Evolutionary conservation across 2,113 vertebrate genomes (phyloP).

Genomic region (Petrocephalus zakoni): DNA sequence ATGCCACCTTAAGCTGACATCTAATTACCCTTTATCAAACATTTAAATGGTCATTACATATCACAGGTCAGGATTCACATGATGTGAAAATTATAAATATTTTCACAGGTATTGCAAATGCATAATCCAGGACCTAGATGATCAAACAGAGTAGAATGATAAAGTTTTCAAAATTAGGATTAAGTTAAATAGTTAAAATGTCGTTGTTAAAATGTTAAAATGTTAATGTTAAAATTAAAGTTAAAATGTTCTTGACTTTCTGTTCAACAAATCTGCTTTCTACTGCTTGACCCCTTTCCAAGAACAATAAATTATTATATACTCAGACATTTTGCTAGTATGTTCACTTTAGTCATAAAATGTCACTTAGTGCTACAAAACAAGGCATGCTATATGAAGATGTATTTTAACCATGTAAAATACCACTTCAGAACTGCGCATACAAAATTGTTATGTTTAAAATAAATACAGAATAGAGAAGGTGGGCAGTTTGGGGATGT

Average conservation of each 20-base stretch:
- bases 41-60: not conserved
- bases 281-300: slow-evolving; percentile 41
- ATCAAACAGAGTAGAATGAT: not conserved
- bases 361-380: slow-evolving; percentile 42
- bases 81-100: not conserved
- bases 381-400: not conserved
- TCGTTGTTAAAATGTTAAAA: no score
- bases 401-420: not conserved
- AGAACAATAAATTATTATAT: slow-evolving; percentile 61
- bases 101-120: not conserved
- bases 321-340: slow-evolving; percentile 59
- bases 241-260: not conserved
- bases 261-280: not conserved
- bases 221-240: no score
- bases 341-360: slow-evolving; percentile 43
- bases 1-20: not conserved
- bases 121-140: not conserved
- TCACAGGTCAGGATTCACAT: not conserved
- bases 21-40: not conserved
- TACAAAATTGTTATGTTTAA: not conserved
- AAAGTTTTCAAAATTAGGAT: not conserved
- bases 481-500: not conserved
- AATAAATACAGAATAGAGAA: not conserved
- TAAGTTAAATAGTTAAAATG: no score
- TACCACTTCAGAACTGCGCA: not conserved